Evolutionary conservation across 2,113 vertebrate genomes (phyloP).

Genomic region (Epinephelus lanceolatus): DNA sequence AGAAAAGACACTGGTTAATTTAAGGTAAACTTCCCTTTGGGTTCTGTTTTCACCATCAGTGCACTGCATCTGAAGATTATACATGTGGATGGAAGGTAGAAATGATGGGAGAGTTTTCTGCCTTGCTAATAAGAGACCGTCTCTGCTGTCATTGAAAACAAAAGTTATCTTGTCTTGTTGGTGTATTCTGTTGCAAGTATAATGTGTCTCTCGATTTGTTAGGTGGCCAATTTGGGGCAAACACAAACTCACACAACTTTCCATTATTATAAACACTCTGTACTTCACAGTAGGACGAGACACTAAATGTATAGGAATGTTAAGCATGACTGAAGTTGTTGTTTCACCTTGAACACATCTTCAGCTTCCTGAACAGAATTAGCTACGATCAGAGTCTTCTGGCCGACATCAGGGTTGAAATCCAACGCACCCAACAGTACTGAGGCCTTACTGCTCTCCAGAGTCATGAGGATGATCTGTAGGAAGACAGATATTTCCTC

Average conservation of each 20-base stretch:
- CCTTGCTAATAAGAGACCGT: neutral
- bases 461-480: slow-evolving; percentile 87
- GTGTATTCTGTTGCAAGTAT: neutral
- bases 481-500: neutral
- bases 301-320: neutral
- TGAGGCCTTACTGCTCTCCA: slow-evolving; percentile 84
- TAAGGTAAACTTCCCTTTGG: neutral
- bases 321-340: neutral
- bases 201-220: neutral
- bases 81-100: neutral
- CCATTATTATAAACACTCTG: neutral
- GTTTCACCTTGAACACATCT: slow-evolving; percentile 86
- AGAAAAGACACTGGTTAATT: neutral
- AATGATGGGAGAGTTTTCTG: neutral
- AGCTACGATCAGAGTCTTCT: slow-evolving; percentile 92
- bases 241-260: neutral
- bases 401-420: slow-evolving; percentile 76
- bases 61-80: neutral
- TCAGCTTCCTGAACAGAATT: slow-evolving; percentile 87
- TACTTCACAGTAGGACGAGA: neutral
- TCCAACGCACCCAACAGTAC: slow-evolving; percentile 86
- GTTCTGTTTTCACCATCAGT: neutral
- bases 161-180: neutral
- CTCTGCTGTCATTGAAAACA: neutral
- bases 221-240: neutral